Evolutionary conservation across 2,888 invertebrate genomes (phyloP), one percentile per base, ranked within the genome.

Genomic region (Tholera decimalis): DNA sequence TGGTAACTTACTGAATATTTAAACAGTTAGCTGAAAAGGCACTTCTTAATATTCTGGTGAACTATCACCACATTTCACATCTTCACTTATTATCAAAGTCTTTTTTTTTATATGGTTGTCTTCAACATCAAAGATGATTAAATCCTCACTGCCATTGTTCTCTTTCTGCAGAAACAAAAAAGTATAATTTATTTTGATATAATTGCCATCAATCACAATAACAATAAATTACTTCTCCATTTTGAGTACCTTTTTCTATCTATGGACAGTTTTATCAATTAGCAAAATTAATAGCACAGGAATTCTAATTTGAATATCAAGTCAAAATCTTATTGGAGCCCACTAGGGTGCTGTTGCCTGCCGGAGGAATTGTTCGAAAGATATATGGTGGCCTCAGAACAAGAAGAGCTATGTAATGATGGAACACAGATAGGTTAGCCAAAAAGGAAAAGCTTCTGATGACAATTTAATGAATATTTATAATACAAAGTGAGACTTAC

Each of bases 41-140:
- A 94, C 94, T 86, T 87, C 37, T 78, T 79, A 94, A 81, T 93
- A 94, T 83, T 95, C 94, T 13, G 95, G 94, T 79, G 95, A 94
- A 85, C 93, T 94, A 65, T 93, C 93, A 79, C 91, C 91, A 84
- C 88, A 85, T 82, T 91, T 92, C 5, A 87, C 80, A 76, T 90
- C 88, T 56, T 93, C 92, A 88, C 89, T 93, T 30, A 88, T 73
- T 71, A 88, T 77, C 50, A 91, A 85, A 37, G 88, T 80, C 79
- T 92, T 93, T 82, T 90, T 92, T 75, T 87, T 87, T 41, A 84
- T 73, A 81, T 86, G 86, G 39, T 85, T 91, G 1, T 94, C 93
- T 68, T 93, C 94, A 61, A 91, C 90, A 79, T 95, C 95, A 89
- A 95, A 95, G 63, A 82, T 88, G 33, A 95, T 95, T 50, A 95